phyloP scores from a whole-genome alignment of 2,113 vertebrate species.

The Corythoichthys haematopterus region DNA sequence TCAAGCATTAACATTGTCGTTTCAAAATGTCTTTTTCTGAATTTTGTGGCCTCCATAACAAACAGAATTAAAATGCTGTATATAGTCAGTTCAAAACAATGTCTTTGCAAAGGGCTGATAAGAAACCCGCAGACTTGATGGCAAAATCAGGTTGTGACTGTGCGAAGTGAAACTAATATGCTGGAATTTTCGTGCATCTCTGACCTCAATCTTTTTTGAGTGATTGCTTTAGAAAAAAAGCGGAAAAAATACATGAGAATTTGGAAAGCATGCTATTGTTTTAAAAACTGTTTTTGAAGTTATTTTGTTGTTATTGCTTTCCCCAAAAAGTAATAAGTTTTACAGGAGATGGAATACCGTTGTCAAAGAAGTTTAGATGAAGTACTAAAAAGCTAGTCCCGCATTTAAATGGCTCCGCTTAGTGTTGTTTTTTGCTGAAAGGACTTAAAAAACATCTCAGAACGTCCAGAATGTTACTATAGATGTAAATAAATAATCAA shows the following conservation, averaged over 20 bases:
- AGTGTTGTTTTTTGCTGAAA: background rate
- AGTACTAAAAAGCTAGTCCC: background rate
- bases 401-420: background rate
- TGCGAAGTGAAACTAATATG: background rate
- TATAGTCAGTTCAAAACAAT: background rate
- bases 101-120: background rate
- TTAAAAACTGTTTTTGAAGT: background rate
- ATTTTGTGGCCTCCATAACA: background rate
- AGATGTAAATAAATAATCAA: background rate
- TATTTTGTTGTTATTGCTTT: background rate
- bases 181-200: background rate
- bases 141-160: background rate
- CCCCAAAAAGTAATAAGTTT: background rate
- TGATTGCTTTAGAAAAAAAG: constrained; percentile 2
- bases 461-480: background rate
- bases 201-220: background rate
- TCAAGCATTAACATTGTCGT: background rate
- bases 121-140: background rate
- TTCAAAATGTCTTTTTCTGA: background rate
- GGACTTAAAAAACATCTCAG: background rate
- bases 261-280: background rate
- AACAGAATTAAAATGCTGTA: background rate
- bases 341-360: background rate
- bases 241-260: too few species aligned
- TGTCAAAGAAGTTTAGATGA: constrained; percentile 1